A percentile compares a stretch with the other conserved stretches of the same genome.
phyloP scores from a whole-genome alignment of 2,888 invertebrate species.

The Tetragonula carbonaria region DNA sequence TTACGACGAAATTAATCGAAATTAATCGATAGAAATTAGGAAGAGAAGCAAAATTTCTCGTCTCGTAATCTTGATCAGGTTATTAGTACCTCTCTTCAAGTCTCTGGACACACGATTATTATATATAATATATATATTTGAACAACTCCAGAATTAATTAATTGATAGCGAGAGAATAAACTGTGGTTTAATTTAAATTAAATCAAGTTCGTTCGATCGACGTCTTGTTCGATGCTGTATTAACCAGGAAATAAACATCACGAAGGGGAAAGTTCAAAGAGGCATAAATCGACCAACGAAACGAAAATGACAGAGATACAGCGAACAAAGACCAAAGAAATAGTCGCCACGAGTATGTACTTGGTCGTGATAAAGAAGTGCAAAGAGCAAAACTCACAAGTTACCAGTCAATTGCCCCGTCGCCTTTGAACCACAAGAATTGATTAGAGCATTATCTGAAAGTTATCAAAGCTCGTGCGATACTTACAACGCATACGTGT shows the following conservation, averaged over 20 bases:
- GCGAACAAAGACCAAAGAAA: neutral
- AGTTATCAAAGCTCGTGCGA: neutral
- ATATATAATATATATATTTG: too few species aligned
- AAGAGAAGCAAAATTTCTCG: neutral
- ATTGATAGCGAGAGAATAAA: neutral
- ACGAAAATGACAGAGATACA: neutral
- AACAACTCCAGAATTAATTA: too few species aligned
- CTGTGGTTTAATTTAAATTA: neutral
- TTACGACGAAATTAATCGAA: too few species aligned
- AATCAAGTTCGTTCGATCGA: too few species aligned
- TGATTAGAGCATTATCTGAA: neutral
- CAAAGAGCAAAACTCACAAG: neutral
- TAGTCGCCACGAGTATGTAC: neutral
- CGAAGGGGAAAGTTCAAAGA: too few species aligned
- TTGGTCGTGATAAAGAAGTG: neutral
- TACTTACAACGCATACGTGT: neutral
- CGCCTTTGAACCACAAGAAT: too few species aligned
- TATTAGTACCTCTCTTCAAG: too few species aligned
- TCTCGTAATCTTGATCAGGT: too few species aligned
- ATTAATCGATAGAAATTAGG: neutral
- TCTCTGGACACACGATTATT: too few species aligned
- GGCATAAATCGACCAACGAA: neutral
- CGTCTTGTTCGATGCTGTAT: too few species aligned
- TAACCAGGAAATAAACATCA: too few species aligned
- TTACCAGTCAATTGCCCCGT: neutral